A percentile compares a stretch with the other conserved stretches of the same genome.
These are phyloP conservation scores for Psilopsiagon aymara DNA, from an alignment of 2,113 vertebrate genomes.

Conservation along the genomic window DNA sequence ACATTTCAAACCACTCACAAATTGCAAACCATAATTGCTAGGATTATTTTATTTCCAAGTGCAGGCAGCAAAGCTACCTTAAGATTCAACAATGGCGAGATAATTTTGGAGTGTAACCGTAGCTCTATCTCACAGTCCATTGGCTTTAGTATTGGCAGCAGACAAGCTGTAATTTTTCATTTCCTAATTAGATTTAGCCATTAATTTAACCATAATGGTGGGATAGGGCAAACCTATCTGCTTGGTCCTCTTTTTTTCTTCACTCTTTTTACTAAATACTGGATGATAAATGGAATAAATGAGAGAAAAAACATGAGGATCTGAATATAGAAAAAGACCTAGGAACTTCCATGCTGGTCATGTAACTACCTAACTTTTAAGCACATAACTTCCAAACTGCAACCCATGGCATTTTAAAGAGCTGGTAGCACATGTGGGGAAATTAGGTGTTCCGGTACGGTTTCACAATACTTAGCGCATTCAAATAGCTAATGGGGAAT, in stretches of 20 bases:
- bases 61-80: conserved; percentile 65
- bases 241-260: not conserved
- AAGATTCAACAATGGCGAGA: conserved; percentile 69
- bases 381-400: not conserved
- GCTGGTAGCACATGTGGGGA: fast-evolving
- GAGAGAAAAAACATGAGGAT: fast-evolving
- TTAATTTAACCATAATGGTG: conserved; percentile 76
- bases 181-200: conserved; percentile 79
- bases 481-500: fast-evolving
- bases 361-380: not conserved
- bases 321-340: not conserved
- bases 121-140: conserved; percentile 74
- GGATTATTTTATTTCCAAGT: conserved; percentile 84
- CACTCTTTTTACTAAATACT: conserved; percentile 24
- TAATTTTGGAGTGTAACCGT: conserved; percentile 64
- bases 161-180: conserved; percentile 74
- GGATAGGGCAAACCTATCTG: conserved; percentile 26
- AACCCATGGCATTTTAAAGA: not conserved
- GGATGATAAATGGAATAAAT: not conserved
- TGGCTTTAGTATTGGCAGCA: conserved; percentile 75
- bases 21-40: conserved; percentile 83
- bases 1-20: conserved; percentile 83
- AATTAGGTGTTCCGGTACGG: not conserved
- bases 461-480: not conserved
- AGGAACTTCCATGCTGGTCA: not conserved